Conservation (phyloP, 2,113 vertebrate genomes). For the Malurus cyaneus region DNA sequence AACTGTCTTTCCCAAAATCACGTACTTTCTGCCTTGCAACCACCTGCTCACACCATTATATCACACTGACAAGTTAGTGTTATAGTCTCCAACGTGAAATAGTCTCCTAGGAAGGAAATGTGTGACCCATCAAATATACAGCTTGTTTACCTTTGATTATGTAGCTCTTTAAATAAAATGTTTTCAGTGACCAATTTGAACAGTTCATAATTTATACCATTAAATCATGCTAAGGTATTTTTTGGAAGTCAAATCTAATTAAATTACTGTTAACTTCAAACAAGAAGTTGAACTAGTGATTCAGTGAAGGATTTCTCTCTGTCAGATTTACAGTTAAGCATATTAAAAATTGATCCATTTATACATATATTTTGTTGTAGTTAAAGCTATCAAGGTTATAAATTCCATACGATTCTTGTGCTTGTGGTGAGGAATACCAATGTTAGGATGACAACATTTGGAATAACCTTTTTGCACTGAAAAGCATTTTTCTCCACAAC, state of each 20-base stretch:
- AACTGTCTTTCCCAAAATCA: neutral
- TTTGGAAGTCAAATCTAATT: conserved; percentile 5
- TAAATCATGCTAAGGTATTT: neutral
- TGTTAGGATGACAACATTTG: neutral
- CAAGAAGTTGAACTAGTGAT: conserved; percentile 1
- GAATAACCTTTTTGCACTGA: neutral
- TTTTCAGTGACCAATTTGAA: neutral
- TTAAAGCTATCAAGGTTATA: conserved; percentile 9
- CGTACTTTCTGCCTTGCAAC: neutral
- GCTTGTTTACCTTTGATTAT: neutral
- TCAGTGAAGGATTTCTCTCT: conserved; percentile 19
- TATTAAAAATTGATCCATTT: conserved; percentile 29
- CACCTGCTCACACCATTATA: neutral
- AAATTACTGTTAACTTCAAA: conserved; percentile 16
- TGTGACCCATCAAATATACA: neutral
- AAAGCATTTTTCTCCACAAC: neutral
- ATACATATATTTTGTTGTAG: neutral
- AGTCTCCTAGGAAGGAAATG: neutral
- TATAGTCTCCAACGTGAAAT: neutral
- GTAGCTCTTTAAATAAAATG: neutral
- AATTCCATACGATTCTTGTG: neutral
- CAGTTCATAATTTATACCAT: neutral
- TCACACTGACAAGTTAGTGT: neutral
- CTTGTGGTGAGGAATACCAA: neutral
- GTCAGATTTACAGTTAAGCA: conserved; percentile 31